These are phyloP conservation scores for Varanus salvator DNA, from an alignment of 2,113 vertebrate genomes.

Conservation along the genomic window DNA sequence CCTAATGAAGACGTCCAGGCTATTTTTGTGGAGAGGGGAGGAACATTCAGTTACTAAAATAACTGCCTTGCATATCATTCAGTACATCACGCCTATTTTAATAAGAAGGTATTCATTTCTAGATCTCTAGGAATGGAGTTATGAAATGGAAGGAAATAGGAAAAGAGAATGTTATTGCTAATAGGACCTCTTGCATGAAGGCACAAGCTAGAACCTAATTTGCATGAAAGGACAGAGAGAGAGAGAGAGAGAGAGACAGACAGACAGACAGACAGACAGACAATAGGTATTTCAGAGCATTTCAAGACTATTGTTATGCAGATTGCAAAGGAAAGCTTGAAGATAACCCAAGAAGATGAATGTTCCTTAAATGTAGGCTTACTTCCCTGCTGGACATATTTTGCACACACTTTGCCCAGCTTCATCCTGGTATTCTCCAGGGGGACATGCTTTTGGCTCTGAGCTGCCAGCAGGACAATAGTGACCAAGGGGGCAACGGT, in stretches of 20 bases:
- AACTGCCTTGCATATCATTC: neutral
- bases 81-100: neutral
- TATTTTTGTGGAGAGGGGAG: neutral
- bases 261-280: too few species aligned
- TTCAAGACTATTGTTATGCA: neutral
- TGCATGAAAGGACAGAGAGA: neutral
- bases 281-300: neutral
- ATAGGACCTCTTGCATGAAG: neutral
- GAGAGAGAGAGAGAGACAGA: neutral
- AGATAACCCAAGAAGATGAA: neutral
- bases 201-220: neutral
- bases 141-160: neutral
- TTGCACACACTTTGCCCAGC: slow-evolving; percentile 78
- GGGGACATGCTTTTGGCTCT: slow-evolving; percentile 77
- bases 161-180: neutral
- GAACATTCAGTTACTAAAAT: neutral
- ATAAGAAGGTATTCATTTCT: neutral
- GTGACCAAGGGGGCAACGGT: slow-evolving; percentile 82
- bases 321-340: neutral
- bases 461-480: slow-evolving; percentile 85
- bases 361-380: slow-evolving; percentile 19
- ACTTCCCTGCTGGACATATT: slow-evolving; percentile 76
- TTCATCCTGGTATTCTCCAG: slow-evolving; percentile 86
- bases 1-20: slow-evolving; percentile 2
- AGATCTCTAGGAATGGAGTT: neutral